phyloP scores from a whole-genome alignment of 2,113 vertebrate species.

The Microcebus murinus region DNA sequence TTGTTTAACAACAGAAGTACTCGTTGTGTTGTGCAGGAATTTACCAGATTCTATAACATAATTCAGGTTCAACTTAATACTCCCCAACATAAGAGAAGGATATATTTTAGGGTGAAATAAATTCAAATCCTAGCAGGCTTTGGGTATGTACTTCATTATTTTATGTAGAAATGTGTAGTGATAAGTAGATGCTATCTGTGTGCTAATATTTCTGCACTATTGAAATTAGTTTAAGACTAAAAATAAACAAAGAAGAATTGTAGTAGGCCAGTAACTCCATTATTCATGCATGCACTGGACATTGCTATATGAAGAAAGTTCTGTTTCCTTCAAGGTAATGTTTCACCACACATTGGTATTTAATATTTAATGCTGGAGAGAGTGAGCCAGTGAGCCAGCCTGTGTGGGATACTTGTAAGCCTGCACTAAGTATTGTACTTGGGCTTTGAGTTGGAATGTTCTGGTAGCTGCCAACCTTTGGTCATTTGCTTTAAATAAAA shows the following conservation, averaged over 20 bases:
- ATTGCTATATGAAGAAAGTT: neutral
- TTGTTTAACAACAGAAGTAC: slow-evolving; percentile 20
- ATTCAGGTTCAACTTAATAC: neutral
- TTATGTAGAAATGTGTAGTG: slow-evolving; percentile 4
- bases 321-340: neutral
- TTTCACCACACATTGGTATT: neutral
- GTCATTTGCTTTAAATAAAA: slow-evolving; percentile 35
- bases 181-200: neutral
- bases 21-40: neutral
- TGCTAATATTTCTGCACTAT: slow-evolving; percentile 39
- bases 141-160: neutral
- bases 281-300: neutral
- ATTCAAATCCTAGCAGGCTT: slow-evolving; percentile 29
- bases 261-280: neutral
- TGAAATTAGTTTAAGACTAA: slow-evolving; percentile 48
- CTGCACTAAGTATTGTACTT: neutral
- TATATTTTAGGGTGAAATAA: slow-evolving; percentile 10
- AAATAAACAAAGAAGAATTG: slow-evolving; percentile 39
- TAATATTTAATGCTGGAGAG: slow-evolving; percentile 7
- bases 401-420: neutral
- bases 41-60: slow-evolving; percentile 12
- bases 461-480: neutral
- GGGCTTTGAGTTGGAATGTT: neutral
- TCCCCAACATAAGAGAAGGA: neutral
- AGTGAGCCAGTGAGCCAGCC: neutral